Base-by-base conservation (phyloP, 1,140 invertebrate genomes). In the Anadara kagoshimensis region DNA sequence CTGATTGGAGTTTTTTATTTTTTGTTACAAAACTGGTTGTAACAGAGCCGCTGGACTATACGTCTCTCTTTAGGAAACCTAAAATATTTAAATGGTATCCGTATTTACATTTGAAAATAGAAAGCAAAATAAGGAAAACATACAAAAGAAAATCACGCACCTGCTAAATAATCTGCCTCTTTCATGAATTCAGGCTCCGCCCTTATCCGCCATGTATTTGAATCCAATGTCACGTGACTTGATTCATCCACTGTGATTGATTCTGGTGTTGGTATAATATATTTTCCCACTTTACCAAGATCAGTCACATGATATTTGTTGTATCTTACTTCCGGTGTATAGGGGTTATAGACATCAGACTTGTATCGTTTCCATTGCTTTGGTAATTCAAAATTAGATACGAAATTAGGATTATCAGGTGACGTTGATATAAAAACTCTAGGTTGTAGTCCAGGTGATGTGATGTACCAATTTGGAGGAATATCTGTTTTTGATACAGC, bases 391-490 rank as follows among this genome's bases (percentile, higher is more conserved):
- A 86, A 87, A 44, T 78, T 57, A 12, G 61, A 69, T 5, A 86
- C 83, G 69, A 83, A 87, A 4, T 62, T 47, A n/a, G 83, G 57
- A 5, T 66, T 62, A 26, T 82, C 78, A 0, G 71, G 72, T n/a
- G n/a, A n/a, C 18, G 84, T 84, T 57, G 70, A 74, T 10, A 53
- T 47, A 16, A 87, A 69, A 7, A 75, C 69, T 1, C 54, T 61
- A 1, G 81, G 69, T 0, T 59, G 69, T 44, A 85, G 70, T 12
- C 81, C 81, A 1, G 78, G 69, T 1, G 78, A 73, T 8, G 69
- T 56, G 7, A 87, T 71, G 26, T 81, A 86, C 82, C 81, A 84
- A 22, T 86, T 86, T 4, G 84, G 84, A 63, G 83, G 79, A 12
- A 79, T 69, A 36, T 87, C 86, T 11, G 82, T 81, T 24, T 69